Evolutionary conservation across 2,797 vertebrate genomes (phyloP).

Genomic region (Anomalospiza imberbis): DNA sequence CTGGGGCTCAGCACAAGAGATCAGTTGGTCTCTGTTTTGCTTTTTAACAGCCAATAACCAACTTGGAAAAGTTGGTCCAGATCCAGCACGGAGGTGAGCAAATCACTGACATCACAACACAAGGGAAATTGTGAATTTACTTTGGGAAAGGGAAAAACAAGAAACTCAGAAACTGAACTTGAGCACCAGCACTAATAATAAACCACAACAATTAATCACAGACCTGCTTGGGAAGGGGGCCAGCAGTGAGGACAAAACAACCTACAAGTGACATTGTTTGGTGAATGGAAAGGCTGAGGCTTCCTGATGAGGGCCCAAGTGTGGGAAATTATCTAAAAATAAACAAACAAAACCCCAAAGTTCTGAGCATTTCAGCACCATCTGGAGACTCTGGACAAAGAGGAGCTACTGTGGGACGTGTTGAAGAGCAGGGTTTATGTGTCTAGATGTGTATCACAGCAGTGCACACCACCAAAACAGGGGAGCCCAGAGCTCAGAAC

Average conservation of each 20-base stretch:
- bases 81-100: neutral
- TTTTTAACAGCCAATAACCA: neutral
- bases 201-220: neutral
- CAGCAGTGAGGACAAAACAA: neutral
- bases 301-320: neutral
- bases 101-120: neutral
- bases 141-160: neutral
- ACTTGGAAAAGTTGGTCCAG: rapidly evolving
- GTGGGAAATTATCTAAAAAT: constrained; percentile 44
- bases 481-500: neutral
- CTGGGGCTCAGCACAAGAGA: neutral
- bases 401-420: neutral
- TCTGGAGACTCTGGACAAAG: constrained; percentile 23
- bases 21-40: neutral
- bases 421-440: neutral
- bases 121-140: neutral
- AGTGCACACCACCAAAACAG: neutral
- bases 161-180: neutral
- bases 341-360: constrained; percentile 38
- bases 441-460: neutral
- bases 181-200: neutral
- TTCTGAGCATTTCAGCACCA: constrained; percentile 33
- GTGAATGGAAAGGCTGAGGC: neutral
- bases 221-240: neutral
- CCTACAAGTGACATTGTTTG: neutral